A percentile compares a stretch with the other conserved stretches of the same genome.
Conservation (phyloP, 1,140 invertebrate species). For the Drosophila hydei region DNA sequence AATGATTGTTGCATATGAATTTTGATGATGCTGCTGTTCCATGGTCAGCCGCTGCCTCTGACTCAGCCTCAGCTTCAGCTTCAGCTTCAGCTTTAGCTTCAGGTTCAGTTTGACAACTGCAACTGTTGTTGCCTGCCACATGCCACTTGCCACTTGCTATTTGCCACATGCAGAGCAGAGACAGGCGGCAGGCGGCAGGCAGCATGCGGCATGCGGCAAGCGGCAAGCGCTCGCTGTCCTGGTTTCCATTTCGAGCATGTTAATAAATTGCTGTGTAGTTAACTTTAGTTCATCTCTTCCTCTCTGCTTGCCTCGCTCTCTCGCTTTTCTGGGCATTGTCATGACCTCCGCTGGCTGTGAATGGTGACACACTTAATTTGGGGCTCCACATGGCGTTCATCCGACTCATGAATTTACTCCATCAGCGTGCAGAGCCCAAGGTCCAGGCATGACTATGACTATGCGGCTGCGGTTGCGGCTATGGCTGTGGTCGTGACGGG, state of each 20-base stretch:
- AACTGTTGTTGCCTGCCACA: slow-evolving; percentile 21
- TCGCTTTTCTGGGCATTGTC: slow-evolving; percentile 1
- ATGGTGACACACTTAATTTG: slow-evolving; percentile 50
- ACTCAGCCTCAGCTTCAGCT: slow-evolving; percentile 4
- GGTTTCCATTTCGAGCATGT: slow-evolving; percentile 44
- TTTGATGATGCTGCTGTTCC: slow-evolving; percentile 31
- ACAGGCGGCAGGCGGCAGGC: too few relatives aligned
- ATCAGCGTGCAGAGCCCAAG: slow-evolving; percentile 30
- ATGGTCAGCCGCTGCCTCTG: slow-evolving; percentile 14
- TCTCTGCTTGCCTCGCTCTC: too few relatives aligned
- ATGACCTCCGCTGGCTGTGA: background rate
- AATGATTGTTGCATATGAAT: slow-evolving; percentile 42
- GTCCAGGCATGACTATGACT: background rate
- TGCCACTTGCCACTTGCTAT: slow-evolving; percentile 4
- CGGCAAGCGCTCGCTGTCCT: slow-evolving; percentile 5
- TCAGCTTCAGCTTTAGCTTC: background rate
- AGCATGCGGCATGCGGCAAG: background rate
- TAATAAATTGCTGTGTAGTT: slow-evolving; percentile 54
- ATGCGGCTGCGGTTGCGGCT: slow-evolving; percentile 9
- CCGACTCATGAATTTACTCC: slow-evolving; percentile 54
- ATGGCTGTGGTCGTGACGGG: background rate
- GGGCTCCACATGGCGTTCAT: slow-evolving; percentile 40
- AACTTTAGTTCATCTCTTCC: slow-evolving; percentile 31
- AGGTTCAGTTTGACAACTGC: slow-evolving; percentile 13
- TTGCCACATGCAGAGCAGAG: background rate